These are phyloP conservation scores for Encarsia formosa DNA, from an alignment of 2,888 invertebrate species.

Conservation along the genomic window DNA sequence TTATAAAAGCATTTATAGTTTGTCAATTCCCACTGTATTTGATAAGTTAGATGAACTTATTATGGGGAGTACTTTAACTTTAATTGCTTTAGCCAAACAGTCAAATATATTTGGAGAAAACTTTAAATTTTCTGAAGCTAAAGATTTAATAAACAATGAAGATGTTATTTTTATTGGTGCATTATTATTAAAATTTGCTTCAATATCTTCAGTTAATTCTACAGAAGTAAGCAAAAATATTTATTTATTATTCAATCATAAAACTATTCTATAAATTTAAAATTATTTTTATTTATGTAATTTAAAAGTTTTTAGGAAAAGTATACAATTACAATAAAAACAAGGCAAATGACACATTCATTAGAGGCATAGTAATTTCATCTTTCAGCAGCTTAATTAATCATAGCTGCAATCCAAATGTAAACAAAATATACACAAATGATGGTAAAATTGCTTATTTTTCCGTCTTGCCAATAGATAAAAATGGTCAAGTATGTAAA, in stretches of 20 bases:
- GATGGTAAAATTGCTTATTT: neutral
- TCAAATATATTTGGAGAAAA: neutral
- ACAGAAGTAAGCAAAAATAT: neutral
- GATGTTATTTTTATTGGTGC: constrained; percentile 3
- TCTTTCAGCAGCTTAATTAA: neutral
- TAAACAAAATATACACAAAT: neutral
- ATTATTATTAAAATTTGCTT: neutral
- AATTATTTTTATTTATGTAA: neutral
- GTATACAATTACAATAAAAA: neutral
- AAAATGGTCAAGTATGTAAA: neutral
- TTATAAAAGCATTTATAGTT: neutral
- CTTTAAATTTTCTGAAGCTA: neutral
- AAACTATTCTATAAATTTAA: neutral
- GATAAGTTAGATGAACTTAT: neutral
- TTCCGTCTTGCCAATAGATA: neutral
- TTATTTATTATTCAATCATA: neutral
- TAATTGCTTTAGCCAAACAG: neutral
- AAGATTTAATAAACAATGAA: neutral
- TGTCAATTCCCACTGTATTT: neutral
- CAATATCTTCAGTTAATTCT: neutral
- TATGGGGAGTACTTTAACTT: neutral
- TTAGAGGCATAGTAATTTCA: neutral
- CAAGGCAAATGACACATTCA: neutral
- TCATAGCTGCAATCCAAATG: constrained; percentile 6
- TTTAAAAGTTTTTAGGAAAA: neutral